phyloP scores from a whole-genome alignment of 2,113 vertebrate genomes.

The Hoplias malabaricus region DNA sequence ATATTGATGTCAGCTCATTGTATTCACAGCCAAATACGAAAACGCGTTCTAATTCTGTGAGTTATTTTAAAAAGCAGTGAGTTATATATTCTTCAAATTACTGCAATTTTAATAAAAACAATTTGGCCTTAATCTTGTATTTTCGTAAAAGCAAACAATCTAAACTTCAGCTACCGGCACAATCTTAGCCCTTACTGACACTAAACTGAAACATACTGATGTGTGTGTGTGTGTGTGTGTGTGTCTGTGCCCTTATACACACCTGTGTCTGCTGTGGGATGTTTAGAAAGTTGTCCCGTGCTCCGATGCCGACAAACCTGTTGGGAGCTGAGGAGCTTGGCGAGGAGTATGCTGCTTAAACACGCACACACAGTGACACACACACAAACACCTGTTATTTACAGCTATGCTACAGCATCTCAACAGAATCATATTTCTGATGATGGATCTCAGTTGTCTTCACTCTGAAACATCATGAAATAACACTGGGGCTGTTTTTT shows the following conservation, averaged over 20 bases:
- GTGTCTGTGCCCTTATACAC: neutral
- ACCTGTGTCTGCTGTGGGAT: constrained; percentile 89
- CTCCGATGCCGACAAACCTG: constrained; percentile 99
- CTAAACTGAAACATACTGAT: no score
- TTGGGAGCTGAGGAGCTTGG: constrained; percentile 94
- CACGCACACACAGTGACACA: constrained; percentile 73
- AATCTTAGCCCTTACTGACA: no score
- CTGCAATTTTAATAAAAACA: no score
- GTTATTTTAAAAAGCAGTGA: no score
- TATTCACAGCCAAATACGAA: no score
- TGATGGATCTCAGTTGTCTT: neutral
- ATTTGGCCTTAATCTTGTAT: no score
- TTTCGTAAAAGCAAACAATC: no score
- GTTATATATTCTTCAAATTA: no score
- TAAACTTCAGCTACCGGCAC: no score
- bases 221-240: neutral
- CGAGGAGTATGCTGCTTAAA: constrained; percentile 89
- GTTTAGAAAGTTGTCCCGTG: constrained; percentile 99
- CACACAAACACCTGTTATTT: constrained; percentile 64
- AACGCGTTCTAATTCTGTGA: no score
- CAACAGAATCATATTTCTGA: neutral
- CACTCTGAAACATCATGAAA: neutral
- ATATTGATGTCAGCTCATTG: no score
- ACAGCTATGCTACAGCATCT: constrained; percentile 22
- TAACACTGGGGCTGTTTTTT: neutral